Conservation (phyloP, 2,888 invertebrate species). For the Arrhopalites spinosus region DNA sequence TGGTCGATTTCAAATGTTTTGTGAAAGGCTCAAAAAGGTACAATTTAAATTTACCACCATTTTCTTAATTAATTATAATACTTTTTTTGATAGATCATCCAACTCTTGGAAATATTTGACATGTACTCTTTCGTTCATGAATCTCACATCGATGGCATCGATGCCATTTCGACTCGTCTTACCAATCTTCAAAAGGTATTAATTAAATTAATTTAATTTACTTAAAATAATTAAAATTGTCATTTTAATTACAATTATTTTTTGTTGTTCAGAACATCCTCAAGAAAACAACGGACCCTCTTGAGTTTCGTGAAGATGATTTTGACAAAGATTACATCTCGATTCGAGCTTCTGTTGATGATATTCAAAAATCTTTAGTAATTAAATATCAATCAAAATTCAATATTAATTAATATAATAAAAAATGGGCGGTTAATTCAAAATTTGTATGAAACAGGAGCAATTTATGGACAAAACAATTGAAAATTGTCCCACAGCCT, state of each 20-base stretch:
- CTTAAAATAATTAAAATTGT: no score
- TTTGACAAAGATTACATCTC: constrained; percentile 78
- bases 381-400: no score
- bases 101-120: constrained; percentile 73
- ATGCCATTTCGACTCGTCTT: constrained; percentile 72
- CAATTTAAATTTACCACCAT: not conserved
- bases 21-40: constrained; percentile 74
- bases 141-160: constrained; percentile 80
- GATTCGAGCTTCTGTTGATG: constrained; percentile 71
- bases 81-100: constrained; percentile 67
- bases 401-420: no score
- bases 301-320: constrained; percentile 75
- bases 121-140: constrained; percentile 75
- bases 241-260: no score
- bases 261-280: constrained; percentile 67
- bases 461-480: constrained; percentile 67
- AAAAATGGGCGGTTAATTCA: not conserved
- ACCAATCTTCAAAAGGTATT: constrained; percentile 66
- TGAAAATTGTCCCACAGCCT: constrained; percentile 50
- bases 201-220: no score
- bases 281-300: constrained; percentile 74
- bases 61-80: not conserved
- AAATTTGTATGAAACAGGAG: no score
- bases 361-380: constrained; percentile 72
- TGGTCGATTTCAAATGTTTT: constrained; percentile 83